A percentile compares a stretch with the other conserved stretches of the same genome.
These are phyloP conservation scores for Athalia cordata DNA, from an alignment of 2,888 invertebrate species.

Conservation along the genomic window DNA sequence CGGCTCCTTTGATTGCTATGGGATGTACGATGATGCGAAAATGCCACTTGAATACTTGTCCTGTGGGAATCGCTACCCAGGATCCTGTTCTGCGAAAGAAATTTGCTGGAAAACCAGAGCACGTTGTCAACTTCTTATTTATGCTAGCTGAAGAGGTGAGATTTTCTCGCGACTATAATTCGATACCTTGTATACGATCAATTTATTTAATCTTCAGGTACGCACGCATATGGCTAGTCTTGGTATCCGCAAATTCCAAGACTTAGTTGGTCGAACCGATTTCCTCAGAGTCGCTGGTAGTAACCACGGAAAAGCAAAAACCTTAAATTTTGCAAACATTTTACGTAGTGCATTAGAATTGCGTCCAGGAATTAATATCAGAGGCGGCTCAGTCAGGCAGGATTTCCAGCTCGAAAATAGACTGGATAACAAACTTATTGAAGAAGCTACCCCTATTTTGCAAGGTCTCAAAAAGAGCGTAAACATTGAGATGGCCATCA, in stretches of 20 bases:
- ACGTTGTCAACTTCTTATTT: slow-evolving; percentile 98
- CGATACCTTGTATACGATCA: neutral
- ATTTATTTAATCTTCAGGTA: slow-evolving; percentile 76
- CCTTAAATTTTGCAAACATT: slow-evolving; percentile 89
- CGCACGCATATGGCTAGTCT: slow-evolving; percentile 93
- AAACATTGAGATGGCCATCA: slow-evolving; percentile 86
- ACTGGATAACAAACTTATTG: slow-evolving; percentile 86
- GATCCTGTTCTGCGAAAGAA: slow-evolving; percentile 96
- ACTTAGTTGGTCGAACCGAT: slow-evolving; percentile 94
- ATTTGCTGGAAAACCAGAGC: slow-evolving; percentile 97
- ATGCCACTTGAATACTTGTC: slow-evolving; percentile 99
- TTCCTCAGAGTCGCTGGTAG: slow-evolving; percentile 84
- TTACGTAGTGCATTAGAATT: slow-evolving; percentile 92
- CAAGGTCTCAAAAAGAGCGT: slow-evolving; percentile 82
- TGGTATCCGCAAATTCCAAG: slow-evolving; percentile 91
- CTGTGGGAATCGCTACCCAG: slow-evolving; percentile 99
- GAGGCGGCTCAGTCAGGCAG: slow-evolving; percentile 89
- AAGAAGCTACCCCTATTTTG: slow-evolving; percentile 83
- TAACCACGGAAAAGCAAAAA: slow-evolving; percentile 85
- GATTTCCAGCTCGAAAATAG: slow-evolving; percentile 92
- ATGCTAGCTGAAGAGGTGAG: slow-evolving; percentile 97
- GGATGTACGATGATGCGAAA: slow-evolving; percentile 99
- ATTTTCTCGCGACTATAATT: slow-evolving; percentile 27
- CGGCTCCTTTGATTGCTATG: slow-evolving; percentile 97
- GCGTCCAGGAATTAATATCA: slow-evolving; percentile 92